Evolutionary conservation across 2,888 invertebrate species (phyloP), one percentile per base, ranked within the genome.

Genomic region (Uloborus plumipes): DNA sequence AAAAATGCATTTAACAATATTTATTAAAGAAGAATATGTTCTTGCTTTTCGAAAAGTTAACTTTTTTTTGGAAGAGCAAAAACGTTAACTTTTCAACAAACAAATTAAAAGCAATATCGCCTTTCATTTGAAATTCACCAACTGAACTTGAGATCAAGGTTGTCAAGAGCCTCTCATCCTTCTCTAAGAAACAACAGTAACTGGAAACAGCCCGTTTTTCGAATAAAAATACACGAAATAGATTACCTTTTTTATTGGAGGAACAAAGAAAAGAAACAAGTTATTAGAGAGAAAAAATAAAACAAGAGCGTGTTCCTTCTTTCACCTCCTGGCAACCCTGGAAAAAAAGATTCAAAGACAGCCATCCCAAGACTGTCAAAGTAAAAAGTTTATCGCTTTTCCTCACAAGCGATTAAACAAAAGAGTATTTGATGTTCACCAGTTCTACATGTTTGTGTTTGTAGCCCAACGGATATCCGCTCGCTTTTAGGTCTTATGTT

Each of bases 351-450:
- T 70, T 31, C 67, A 20, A 53, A 69, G 69, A 53, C 53, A 55
- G 15, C 53, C 61, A 62, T 53, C 62, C 64, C 16, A 39, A 58
- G 74, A 58, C 74, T 81, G 74, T 81, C 74, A 74, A 81, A 81
- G 69, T 81, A 74, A 74, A 49, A 61, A 58, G 64, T 81, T 81
- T 81, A 81, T 81, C 80, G 80, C 80, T 81, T 18, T 58, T 55
- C 53, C 15, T 51, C 51, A 22, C 47, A 47, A 80, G 67, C 72
- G 79, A 80, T 80, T 80, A 80, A 80, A 80, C 73, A 80, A 79
- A 66, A 47, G 66, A 22, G 20, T 55, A 31, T 61, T 58, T 69
- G 66, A 64, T 65, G 64, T 53, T 62, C 67, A 75, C 59, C 51
- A 59, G 39, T 15, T 16, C 49, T 53, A 67, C 67, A 66, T 73